Conservation (phyloP, 2,113 vertebrate genomes). For the Boleophthalmus pectinirostris region DNA sequence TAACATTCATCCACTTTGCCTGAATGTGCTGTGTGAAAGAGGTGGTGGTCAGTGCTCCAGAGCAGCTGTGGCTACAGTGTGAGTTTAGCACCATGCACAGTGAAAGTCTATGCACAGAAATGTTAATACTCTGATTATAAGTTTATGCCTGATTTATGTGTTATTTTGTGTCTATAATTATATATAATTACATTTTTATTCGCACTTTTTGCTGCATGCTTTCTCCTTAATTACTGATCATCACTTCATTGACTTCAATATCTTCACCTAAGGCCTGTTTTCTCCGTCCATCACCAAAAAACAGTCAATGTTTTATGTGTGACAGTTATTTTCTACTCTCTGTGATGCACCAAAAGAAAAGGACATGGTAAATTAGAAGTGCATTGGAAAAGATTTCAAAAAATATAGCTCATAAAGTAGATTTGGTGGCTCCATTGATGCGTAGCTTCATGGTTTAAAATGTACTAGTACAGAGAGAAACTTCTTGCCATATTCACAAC, state of each 20-base stretch:
- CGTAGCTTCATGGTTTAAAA: background rate
- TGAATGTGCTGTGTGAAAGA: background rate
- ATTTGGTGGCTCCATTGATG: background rate
- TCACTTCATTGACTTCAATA: conserved; percentile 2
- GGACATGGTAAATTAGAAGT: background rate
- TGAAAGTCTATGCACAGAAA: background rate
- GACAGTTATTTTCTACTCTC: background rate
- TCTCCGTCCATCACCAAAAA: conserved; percentile 3
- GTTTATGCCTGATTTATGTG: background rate
- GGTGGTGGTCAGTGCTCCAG: too few species aligned
- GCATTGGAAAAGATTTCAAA: background rate
- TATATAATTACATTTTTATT: background rate
- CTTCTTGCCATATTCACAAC: background rate
- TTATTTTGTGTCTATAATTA: background rate
- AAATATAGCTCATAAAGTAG: background rate
- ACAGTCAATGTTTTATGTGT: background rate
- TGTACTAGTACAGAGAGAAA: background rate
- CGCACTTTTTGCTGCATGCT: background rate
- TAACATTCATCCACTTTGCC: background rate
- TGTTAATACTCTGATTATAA: background rate
- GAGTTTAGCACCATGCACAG: too few species aligned
- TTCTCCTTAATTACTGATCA: background rate
- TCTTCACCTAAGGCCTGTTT: background rate
- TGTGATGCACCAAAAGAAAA: background rate
- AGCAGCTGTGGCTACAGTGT: background rate